Percentiles rank a stretch among this genome's conserved stretches.
Evolutionary conservation across 2,888 invertebrate genomes (phyloP).

Genomic region (Chrysolina americana): DNA sequence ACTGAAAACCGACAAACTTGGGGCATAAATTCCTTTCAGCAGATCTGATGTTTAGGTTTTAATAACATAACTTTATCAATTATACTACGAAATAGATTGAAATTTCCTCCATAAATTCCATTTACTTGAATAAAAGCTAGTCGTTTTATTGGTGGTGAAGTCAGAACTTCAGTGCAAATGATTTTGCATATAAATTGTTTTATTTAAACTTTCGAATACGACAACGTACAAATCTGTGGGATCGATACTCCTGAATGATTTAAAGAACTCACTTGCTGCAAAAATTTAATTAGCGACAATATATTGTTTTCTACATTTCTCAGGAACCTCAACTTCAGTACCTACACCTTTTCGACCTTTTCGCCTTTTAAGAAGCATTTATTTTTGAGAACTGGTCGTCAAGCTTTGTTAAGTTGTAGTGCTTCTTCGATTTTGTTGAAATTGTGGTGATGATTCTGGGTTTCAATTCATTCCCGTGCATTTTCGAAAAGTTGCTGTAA

Average conservation of each 20-base stretch:
- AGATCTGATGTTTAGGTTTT: neutral
- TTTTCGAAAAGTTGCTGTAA: too few relatives aligned
- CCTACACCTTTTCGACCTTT: too few relatives aligned
- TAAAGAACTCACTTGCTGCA: neutral
- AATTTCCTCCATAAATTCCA: neutral
- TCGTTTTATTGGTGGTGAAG: neutral
- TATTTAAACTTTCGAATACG: neutral
- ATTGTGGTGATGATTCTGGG: too few relatives aligned
- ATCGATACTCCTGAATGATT: neutral
- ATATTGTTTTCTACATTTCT: too few relatives aligned
- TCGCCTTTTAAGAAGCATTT: too few relatives aligned
- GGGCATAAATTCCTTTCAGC: neutral
- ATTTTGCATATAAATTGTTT: slow-evolving; percentile 12
- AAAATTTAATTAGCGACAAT: too few relatives aligned
- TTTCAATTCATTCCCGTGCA: too few relatives aligned
- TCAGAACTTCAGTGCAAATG: neutral
- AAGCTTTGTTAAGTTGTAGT: too few relatives aligned
- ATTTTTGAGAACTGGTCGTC: too few relatives aligned
- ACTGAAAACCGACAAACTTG: neutral
- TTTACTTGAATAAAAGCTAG: neutral
- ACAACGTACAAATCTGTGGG: neutral
- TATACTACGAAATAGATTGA: neutral
- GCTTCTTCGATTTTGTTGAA: too few relatives aligned
- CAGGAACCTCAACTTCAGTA: too few relatives aligned
- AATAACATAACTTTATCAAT: neutral